These are phyloP conservation scores for Oligia fasciuncula DNA, from an alignment of 2,888 invertebrate genomes.

Conservation along the genomic window DNA sequence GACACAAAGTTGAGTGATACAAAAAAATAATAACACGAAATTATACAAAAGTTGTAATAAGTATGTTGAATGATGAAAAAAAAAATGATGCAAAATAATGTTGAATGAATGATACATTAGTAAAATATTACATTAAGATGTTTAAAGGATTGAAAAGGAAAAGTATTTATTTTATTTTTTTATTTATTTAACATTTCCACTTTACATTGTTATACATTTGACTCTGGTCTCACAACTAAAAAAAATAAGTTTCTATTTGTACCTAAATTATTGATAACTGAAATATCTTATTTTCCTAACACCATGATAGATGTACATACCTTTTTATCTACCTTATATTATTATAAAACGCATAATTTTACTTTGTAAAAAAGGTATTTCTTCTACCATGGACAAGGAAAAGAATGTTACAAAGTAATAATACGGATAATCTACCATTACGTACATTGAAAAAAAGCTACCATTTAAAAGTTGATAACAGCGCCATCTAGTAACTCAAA, in stretches of 20 bases:
- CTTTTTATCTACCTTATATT: not conserved
- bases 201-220: slow-evolving; percentile 28
- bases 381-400: not conserved
- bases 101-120: not conserved
- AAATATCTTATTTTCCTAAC: not conserved
- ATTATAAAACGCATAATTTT: not conserved
- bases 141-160: not conserved
- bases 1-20: not conserved
- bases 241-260: slow-evolving; percentile 44
- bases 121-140: not conserved
- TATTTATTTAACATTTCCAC: slow-evolving; percentile 48
- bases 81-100: not conserved
- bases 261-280: slow-evolving; percentile 28
- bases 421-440: slow-evolving; percentile 28
- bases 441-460: slow-evolving; percentile 25
- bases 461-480: not conserved
- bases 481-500: slow-evolving; percentile 16
- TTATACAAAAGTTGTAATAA: not conserved
- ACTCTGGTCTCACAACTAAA: slow-evolving; percentile 35
- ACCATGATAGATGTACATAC: not conserved
- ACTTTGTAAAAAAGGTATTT: not conserved
- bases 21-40: not conserved
- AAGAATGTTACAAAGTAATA: slow-evolving; percentile 12
- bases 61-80: not conserved
- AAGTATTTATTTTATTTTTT: too few species aligned